Evolutionary conservation across 1,140 invertebrate species (phyloP), one percentile per base, ranked within the genome.

Genomic region (Campodea augens): DNA sequence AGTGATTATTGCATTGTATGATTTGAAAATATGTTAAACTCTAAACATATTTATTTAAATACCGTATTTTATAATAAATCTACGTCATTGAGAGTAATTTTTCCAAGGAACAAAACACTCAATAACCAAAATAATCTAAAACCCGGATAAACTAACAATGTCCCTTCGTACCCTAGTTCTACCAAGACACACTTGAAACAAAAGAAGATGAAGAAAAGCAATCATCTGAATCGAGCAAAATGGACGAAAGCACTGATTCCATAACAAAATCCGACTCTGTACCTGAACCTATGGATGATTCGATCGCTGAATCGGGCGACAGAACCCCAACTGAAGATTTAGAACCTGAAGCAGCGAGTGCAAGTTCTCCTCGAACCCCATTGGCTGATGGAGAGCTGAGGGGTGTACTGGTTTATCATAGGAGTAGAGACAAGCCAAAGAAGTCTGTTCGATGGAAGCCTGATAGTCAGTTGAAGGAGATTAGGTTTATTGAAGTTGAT

Each of bases 401-500:
- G 61, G 73, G 80, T 54, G 73, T 77, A 32, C 61, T 82, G 5
- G 63, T 75, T 37, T 67, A 75, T 49, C 72, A 78, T 47, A 77
- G 77, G 54, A 64, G 57, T 21, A 54, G 70, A 49, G 77, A 74
- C 58, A 78, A 77, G 2, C 75, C 78, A 0, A 89, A 89, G 55
- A 87, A 90, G 60, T 71, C 67, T 51, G 76, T 96, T 2, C 56
- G 60, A 46, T 96, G 88, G 87, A 79, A 78, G 54, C 69, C 72
- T 7, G 83, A 84, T 49, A 65, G 72, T 5, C 76, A 89, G 42
- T 63, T 95, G 15, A 78, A 81, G 55, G 75, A 83, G 49, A 69
- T 88, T 37, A 74, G 78, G 52, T 90, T 80, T 56, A 95, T 96
- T 61, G 87, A 92, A 60, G 60, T 92, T 32, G 89, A 95, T 63